A percentile compares a stretch with the other conserved stretches of the same genome.
These are phyloP conservation scores for Aplysina aerophoba DNA, from an alignment of 37 sponge, comb jelly and placozoan genomes.

Conservation along the genomic window DNA sequence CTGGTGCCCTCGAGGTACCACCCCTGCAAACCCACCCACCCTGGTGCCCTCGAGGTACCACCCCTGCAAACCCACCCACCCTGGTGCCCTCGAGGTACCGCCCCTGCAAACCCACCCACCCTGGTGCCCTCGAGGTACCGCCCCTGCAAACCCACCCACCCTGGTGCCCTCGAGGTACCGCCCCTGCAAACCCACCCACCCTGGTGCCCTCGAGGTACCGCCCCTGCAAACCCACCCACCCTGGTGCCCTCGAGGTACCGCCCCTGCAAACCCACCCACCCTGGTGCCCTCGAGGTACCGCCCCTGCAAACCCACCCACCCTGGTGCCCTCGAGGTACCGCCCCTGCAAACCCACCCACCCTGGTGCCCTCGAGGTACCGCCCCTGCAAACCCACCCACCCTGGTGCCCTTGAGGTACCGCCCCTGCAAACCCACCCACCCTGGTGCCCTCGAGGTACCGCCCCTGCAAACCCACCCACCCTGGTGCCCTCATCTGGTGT, in stretches of 20 bases:
- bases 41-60: conserved; percentile 41
- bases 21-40: too few species aligned
- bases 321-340: conserved; percentile 41
- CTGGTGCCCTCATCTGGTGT: conserved; percentile 39
- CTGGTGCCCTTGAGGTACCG: conserved; percentile 37
- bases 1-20: conserved; percentile 41
- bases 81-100: conserved; percentile 41
- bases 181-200: too few species aligned
- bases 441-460: conserved; percentile 41
- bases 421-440: too few species aligned
- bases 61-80: too few species aligned
- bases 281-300: conserved; percentile 41
- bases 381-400: too few species aligned
- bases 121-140: conserved; percentile 41
- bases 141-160: too few species aligned
- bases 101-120: too few species aligned
- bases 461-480: too few species aligned
- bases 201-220: conserved; percentile 41
- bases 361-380: conserved; percentile 41
- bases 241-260: conserved; percentile 41
- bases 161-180: conserved; percentile 41
- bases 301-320: too few species aligned
- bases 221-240: too few species aligned
- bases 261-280: too few species aligned
- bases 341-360: too few species aligned